A percentile compares a stretch with the other conserved stretches of the same genome.
Conservation (phyloP, 2,113 vertebrate species). For the Gobius niger region DNA sequence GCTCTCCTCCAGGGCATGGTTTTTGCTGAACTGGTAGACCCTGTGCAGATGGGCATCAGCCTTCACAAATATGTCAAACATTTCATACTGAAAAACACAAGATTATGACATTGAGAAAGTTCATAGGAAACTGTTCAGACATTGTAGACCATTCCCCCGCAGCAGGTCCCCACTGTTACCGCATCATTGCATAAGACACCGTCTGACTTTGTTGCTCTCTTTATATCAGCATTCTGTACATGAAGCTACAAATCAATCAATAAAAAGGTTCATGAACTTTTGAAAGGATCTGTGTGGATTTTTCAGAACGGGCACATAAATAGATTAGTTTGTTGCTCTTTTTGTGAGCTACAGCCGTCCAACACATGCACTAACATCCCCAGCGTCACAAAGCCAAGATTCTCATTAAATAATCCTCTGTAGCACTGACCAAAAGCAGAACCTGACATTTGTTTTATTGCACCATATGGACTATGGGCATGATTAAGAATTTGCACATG, state of each 20-base stretch:
- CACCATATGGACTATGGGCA: conserved; percentile 19
- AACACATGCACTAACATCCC: not conserved
- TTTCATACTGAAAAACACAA: not conserved
- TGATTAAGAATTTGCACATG: not conserved
- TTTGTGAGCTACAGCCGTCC: not conserved
- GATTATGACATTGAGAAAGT: not conserved
- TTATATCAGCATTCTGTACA: not conserved
- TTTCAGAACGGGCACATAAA: not conserved
- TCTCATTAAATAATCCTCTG: not conserved
- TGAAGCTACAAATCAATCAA: not conserved
- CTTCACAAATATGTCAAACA: not conserved
- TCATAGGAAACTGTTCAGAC: not conserved
- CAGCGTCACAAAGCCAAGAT: not conserved
- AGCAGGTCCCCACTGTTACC: not conserved
- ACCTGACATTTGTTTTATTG: not conserved
- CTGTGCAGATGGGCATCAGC: conserved; percentile 58
- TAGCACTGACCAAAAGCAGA: not conserved
- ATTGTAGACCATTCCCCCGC: not conserved
- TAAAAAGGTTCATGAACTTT: conserved; percentile 2
- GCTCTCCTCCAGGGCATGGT: conserved; percentile 84
- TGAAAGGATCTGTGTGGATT: not conserved
- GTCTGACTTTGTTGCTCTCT: not conserved
- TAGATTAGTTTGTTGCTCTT: not conserved
- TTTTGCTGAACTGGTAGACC: conserved; percentile 86
- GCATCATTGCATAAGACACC: not conserved